Percentiles rank a stretch among this genome's conserved stretches.
phyloP scores from a whole-genome alignment of 2,888 invertebrate genomes.

The Erynnis tages region DNA sequence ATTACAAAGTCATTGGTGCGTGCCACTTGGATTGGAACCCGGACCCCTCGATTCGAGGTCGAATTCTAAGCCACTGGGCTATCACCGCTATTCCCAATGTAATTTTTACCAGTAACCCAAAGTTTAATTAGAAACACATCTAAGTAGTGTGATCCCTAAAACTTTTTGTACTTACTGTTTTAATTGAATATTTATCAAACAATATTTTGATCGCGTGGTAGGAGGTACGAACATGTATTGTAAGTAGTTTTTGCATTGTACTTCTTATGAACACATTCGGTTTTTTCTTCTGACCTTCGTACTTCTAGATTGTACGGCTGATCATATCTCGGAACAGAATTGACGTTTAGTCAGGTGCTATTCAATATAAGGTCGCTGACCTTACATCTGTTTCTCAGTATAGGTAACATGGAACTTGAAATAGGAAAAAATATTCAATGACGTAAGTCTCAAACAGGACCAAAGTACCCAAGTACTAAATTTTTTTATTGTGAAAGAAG shows the following conservation, averaged over 20 bases:
- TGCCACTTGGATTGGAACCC: too few species aligned
- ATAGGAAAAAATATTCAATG: too few species aligned
- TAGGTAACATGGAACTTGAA: too few species aligned
- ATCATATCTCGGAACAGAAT: conserved; percentile 8
- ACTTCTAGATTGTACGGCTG: conserved; percentile 6
- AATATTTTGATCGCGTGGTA: conserved; percentile 2
- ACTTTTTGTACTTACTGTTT: background rate
- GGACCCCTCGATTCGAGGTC: too few species aligned
- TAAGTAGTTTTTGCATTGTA: conserved; percentile 9
- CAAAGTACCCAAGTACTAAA: too few species aligned
- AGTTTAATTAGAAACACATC: background rate
- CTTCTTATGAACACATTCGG: background rate
- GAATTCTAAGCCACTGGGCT: too few species aligned
- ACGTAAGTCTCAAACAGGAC: too few species aligned
- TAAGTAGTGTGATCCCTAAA: background rate
- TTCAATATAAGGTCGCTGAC: background rate
- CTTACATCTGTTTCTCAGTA: too few species aligned
- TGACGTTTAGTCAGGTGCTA: background rate
- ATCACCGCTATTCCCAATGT: too few species aligned
- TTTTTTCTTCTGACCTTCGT: conserved; percentile 17
- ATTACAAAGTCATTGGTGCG: too few species aligned
- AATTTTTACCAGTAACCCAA: background rate
- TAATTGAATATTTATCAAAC: conserved; percentile 5
- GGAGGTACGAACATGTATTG: conserved; percentile 4
- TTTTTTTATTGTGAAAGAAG: too few species aligned